A percentile compares a stretch with the other conserved stretches of the same genome.
phyloP scores from a whole-genome alignment of 2,888 invertebrate genomes.

The Cerastis rubricosa region DNA sequence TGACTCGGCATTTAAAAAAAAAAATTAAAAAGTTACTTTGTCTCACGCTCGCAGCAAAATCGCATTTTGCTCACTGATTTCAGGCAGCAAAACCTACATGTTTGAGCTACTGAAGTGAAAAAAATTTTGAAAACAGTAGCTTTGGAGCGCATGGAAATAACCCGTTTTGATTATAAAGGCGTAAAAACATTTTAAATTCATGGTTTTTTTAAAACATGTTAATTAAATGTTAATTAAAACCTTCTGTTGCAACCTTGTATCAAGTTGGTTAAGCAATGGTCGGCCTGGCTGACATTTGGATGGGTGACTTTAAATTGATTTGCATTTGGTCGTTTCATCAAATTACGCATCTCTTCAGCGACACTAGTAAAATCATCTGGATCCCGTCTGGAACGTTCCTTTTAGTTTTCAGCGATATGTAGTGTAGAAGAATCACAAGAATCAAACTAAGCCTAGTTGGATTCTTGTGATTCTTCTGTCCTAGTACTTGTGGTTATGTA shows the following conservation, averaged over 20 bases:
- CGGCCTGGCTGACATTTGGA: conserved; percentile 21
- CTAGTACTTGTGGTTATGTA: not conserved
- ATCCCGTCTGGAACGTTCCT: conserved; percentile 14
- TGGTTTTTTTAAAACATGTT: conserved; percentile 38
- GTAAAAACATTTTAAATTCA: conserved; percentile 29
- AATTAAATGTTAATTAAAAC: conserved; percentile 55
- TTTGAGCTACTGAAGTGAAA: too few species aligned
- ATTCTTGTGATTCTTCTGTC: not conserved
- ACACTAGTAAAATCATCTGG: conserved; percentile 10
- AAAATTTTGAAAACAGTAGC: too few species aligned
- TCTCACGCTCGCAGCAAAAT: too few species aligned
- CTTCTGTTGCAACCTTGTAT: conserved; percentile 56
- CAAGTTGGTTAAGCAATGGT: conserved; percentile 45
- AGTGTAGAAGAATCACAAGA: too few species aligned
- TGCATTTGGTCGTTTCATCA: conserved; percentile 15
- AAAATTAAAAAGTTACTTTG: too few species aligned
- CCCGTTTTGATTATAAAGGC: conserved; percentile 26
- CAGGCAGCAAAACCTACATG: too few species aligned
- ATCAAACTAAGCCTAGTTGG: not conserved
- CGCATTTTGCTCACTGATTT: too few species aligned
- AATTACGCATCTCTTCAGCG: conserved; percentile 16
- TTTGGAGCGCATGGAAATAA: too few species aligned
- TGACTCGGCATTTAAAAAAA: too few species aligned
- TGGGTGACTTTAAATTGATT: conserved; percentile 27
- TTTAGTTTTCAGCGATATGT: not conserved